Base-by-base conservation (phyloP, 2,888 invertebrate species). In the Nebria salina region DNA sequence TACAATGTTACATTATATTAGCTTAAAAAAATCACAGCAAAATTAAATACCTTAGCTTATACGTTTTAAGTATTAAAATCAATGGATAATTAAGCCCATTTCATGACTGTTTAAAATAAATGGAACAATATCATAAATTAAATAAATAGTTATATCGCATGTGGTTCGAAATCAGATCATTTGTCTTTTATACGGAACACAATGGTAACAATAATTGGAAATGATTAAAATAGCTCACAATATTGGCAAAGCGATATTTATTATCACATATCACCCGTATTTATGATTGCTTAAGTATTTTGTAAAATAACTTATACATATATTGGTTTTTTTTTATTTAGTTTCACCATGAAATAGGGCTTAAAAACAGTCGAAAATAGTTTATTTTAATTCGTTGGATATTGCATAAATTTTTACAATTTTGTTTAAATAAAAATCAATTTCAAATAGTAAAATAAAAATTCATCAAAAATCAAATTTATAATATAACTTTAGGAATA, bases 1-100 rank as follows among this genome's bases (percentile, higher is more conserved):
- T 78, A 78, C 78, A 70, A 78, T 76, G 9, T 78, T 73, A 54
- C 54, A 25, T 54, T 73, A 78, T 65, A 74, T 65, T 78, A 78
- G 78, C 78, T 77, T 78, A 78, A 77, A 72, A 77, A 77, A 78
- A 78, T 78, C 78, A 78, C 78, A 76, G 76, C 76, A 76, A 76
- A 54, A 54, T 66, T 34, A 76, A 76, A 76, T 76, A 76, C 76
- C 66, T 68, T 68, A 76, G 25, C 42, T 73, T 41, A 41, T 73
- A 42, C 43, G 41, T 8, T 41, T 76, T 76, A 76, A 76, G 76
- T 76, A 76, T 76, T 65, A 66, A 76, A 26, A 15, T 65, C 66
- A 65, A 76, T 25, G 54, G 20, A 43, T 15, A 73, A 20, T 73
- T 15, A 25, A 25, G 68, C 20, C 20, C 68, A 68, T 25, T 25